Conservation (phyloP, 1,140 invertebrate genomes). For the Aricia agestis region DNA sequence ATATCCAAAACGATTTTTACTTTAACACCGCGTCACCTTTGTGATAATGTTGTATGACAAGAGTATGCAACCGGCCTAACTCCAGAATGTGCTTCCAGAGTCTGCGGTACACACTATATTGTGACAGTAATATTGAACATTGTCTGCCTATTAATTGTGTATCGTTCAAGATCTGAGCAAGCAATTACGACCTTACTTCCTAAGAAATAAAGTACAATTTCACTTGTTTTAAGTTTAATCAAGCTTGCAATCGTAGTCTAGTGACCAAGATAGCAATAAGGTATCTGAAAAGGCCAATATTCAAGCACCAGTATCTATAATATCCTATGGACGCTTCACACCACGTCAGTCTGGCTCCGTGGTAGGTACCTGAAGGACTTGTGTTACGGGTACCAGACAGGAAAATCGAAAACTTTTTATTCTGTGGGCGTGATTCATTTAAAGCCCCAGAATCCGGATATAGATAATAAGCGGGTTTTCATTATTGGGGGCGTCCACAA, state of each 20-base stretch:
- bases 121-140: constrained; percentile 1
- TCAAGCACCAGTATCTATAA: neutral
- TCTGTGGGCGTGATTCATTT: no score
- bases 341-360: no score
- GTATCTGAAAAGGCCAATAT: neutral
- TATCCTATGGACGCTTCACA: no score
- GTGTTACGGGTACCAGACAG: no score
- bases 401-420: no score
- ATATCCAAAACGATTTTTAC: no score
- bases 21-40: no score
- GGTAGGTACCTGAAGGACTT: no score
- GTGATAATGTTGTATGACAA: no score
- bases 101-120: constrained; percentile 1
- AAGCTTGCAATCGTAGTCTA: neutral
- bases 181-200: neutral
- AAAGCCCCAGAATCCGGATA: no score
- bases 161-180: neutral
- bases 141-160: constrained; percentile 1
- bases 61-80: neutral
- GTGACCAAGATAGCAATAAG: neutral
- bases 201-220: neutral
- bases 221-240: neutral
- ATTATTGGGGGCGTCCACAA: no score
- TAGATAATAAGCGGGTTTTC: no score
- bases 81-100: neutral